A percentile compares a stretch with the other conserved stretches of the same genome.
phyloP scores from a whole-genome alignment of 2,113 vertebrate species.

The Craseonycteris thonglongyai region DNA sequence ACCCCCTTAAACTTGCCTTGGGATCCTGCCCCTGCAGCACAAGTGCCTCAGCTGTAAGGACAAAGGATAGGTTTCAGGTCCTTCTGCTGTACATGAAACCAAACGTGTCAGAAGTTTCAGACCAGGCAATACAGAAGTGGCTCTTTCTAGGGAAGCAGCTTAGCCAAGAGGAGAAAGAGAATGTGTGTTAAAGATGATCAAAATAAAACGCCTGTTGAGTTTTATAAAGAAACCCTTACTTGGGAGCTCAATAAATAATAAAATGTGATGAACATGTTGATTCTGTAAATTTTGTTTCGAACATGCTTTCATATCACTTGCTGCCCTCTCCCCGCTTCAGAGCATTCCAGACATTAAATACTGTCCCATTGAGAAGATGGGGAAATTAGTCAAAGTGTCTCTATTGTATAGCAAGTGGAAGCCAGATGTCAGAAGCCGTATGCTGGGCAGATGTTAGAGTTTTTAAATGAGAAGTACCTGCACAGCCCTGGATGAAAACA shows the following conservation, averaged over 20 bases:
- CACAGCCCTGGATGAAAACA: slow-evolving; percentile 22
- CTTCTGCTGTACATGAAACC: neutral
- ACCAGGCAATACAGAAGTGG: neutral
- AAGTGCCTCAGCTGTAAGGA: neutral
- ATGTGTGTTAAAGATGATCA: neutral
- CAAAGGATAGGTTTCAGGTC: neutral
- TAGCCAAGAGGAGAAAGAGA: neutral
- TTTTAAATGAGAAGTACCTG: slow-evolving; percentile 56
- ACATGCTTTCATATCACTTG: neutral
- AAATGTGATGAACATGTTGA: neutral
- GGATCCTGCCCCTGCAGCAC: neutral
- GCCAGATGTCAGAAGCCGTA: slow-evolving; percentile 52
- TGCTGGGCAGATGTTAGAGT: slow-evolving; percentile 61
- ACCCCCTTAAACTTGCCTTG: neutral
- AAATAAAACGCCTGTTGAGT: slow-evolving; percentile 13
- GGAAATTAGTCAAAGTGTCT: slow-evolving; percentile 16
- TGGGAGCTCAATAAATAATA: slow-evolving; percentile 5
- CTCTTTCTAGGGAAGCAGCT: neutral
- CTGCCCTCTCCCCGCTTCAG: neutral
- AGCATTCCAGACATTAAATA: neutral
- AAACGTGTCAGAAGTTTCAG: neutral
- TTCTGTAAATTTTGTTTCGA: neutral
- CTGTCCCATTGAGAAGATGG: slow-evolving; percentile 21
- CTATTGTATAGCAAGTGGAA: neutral
- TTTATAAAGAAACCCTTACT: neutral